Base-by-base conservation (phyloP, 2,113 vertebrate genomes). In the Phoenicopterus ruber region DNA sequence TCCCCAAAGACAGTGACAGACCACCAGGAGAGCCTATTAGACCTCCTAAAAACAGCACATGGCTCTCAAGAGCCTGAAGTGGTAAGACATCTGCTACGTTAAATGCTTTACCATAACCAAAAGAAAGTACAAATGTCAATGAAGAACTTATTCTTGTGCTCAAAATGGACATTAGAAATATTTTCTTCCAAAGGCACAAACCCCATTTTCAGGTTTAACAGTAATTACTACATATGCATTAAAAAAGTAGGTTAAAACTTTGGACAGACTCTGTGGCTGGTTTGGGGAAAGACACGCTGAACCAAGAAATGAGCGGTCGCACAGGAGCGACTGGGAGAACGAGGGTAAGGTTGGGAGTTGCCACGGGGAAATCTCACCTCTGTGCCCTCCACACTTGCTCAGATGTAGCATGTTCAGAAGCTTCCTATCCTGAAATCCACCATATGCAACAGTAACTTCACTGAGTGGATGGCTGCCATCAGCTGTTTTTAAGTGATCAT, bases 271-370 rank as follows among this genome's bases (percentile, higher is more conserved):
- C 21, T 52, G 18, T 55, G n/a, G 2, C 10, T 88, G 44, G 14
- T 66, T 62, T 88, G 44, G 31, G 29, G 52, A 71, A 66, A 79
- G 22, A 58, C 24, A 8, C 13, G 4, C 31, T 58, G 28, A 86
- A 46, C 19, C 10, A 76, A 85, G 25, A 76, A 82, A 69, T 17
- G 8, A 72, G 20, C 6, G 2, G 38, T 52, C 5, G 3, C 7
- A 8, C 5, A 52, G 44, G 34, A 52, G 47, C 0, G 0, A 13
- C 11, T 54, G n/a, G 9, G 17, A 87, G 28, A 91, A 67, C 7
- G 6, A 36, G 36, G 17, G 7, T n/a, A 38, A 49, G 6, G 13
- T 4, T 70, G 28, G 36, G 22, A 79, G 17, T 31, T 40, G 10
- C n/a, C 25, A 12, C 15, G 59, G n/a, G 6, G 70, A 92, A 74